A percentile compares a stretch with the other conserved stretches of the same genome.
phyloP scores from a whole-genome alignment of 2,113 vertebrate genomes.

The Porphyrio hochstetteri region DNA sequence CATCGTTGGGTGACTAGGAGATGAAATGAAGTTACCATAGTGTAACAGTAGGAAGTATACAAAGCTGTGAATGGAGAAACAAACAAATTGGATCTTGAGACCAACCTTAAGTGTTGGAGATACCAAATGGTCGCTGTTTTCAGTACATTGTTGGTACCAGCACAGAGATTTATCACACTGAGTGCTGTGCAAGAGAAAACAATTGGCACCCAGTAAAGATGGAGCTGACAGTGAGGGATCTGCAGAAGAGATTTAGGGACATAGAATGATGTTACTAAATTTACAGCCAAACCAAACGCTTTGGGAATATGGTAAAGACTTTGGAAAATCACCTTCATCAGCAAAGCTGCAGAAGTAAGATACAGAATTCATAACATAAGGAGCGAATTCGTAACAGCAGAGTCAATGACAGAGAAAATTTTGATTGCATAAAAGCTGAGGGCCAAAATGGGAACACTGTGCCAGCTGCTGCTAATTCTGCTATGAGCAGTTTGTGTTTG shows the following conservation, averaged over 20 bases:
- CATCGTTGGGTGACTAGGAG: background rate
- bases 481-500: background rate
- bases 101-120: background rate
- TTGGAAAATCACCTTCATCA: background rate
- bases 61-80: background rate
- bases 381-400: too few relatives aligned
- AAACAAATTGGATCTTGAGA: background rate
- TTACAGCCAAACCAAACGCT: background rate
- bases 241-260: background rate
- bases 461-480: background rate
- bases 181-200: background rate
- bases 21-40: background rate
- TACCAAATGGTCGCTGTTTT: background rate
- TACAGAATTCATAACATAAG: background rate
- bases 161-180: background rate
- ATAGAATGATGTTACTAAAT: background rate
- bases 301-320: background rate
- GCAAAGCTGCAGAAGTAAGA: background rate
- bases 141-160: background rate
- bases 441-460: background rate
- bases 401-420: background rate
- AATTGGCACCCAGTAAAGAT: background rate
- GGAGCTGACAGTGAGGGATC: background rate
- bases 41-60: background rate
- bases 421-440: background rate